Base-by-base conservation (phyloP, 2,888 invertebrate species). In the Dolomedes plantarius region DNA sequence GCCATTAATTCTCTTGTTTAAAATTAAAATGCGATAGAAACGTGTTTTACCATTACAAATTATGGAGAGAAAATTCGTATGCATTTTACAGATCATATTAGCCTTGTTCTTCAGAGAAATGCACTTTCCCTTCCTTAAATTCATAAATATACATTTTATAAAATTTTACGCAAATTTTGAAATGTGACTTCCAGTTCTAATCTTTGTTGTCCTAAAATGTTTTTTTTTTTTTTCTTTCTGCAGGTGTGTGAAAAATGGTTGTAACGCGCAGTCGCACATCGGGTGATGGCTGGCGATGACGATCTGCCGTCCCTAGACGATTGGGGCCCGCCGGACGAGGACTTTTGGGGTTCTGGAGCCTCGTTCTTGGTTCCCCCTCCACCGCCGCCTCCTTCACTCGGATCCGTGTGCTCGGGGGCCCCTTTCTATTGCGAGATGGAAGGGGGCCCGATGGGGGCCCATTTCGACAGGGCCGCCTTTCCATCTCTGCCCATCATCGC, bases 401-500 rank as follows among this genome's bases (percentile, higher is more conserved):
- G 64, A 6, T 73, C 68, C 13, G 67, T 46, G 50, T 76, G 77
- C 31, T 31, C 56, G 28, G 65, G 27, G 23, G 36, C 36, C 68
- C 67, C 56, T 13, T 64, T 72, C 71, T 83, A 76, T 65, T 83
- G 83, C 50, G 76, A 36, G 1, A 13, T 83, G 32, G 73, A 87
- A 78, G 83, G 83, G 76, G 83, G 83, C 65, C 87, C 87, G 27
- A 78, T 87, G 82, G 87, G 87, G 64, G 82, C 87, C 32, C 82
- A 87, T 50, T 87, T 71, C 73, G 77, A 82, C 64, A 41, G 77
- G 78, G 77, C 87, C 46, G 41, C 78, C 11, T 87, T 87, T 36
- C 87, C 87, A 11, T 77, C 87, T n/a, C 65, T 87, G 82, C 87
- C 87, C 64, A 79, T 87, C 74, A 82, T 87, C 65, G 87, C 87